A percentile compares a stretch with the other conserved stretches of the same genome.
These are phyloP conservation scores for Fragum whitleyi DNA, from an alignment of 2,888 invertebrate genomes.

Conservation along the genomic window DNA sequence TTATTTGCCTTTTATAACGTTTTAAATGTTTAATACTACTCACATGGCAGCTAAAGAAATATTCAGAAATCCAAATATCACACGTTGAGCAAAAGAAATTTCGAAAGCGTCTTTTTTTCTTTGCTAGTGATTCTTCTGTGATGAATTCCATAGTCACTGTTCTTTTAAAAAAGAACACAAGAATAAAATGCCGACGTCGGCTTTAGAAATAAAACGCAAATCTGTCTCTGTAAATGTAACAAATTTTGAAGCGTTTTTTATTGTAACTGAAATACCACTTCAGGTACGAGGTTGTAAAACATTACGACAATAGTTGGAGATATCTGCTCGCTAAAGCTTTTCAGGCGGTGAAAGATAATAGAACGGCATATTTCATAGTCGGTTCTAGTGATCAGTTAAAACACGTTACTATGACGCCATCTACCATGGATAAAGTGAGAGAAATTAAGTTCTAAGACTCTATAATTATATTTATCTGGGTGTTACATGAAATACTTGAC, in stretches of 20 bases:
- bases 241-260: constrained; percentile 24
- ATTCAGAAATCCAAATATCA: constrained; percentile 10
- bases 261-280: constrained; percentile 5
- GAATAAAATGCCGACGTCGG: background rate
- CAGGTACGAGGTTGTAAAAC: too few relatives aligned
- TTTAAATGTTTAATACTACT: constrained; percentile 8
- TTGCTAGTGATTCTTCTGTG: background rate
- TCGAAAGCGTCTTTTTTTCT: constrained; percentile 8
- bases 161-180: constrained; percentile 11
- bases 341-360: too few relatives aligned
- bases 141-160: constrained; percentile 3
- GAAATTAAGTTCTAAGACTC: too few relatives aligned
- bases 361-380: too few relatives aligned
- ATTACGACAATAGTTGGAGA: too few relatives aligned
- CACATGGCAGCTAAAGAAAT: constrained; percentile 1
- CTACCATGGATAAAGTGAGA: too few relatives aligned
- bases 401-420: too few relatives aligned
- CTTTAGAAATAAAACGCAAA: constrained; percentile 7
- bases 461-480: too few relatives aligned
- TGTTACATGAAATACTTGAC: too few relatives aligned
- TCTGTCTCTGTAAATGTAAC: constrained; percentile 6
- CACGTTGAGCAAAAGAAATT: constrained; percentile 12
- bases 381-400: too few relatives aligned
- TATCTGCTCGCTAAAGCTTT: too few relatives aligned
- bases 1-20: constrained; percentile 5